A percentile compares a stretch with the other conserved stretches of the same genome.
These are phyloP conservation scores for Morpho achilles DNA, from an alignment of 2,888 invertebrate species.

Conservation along the genomic window DNA sequence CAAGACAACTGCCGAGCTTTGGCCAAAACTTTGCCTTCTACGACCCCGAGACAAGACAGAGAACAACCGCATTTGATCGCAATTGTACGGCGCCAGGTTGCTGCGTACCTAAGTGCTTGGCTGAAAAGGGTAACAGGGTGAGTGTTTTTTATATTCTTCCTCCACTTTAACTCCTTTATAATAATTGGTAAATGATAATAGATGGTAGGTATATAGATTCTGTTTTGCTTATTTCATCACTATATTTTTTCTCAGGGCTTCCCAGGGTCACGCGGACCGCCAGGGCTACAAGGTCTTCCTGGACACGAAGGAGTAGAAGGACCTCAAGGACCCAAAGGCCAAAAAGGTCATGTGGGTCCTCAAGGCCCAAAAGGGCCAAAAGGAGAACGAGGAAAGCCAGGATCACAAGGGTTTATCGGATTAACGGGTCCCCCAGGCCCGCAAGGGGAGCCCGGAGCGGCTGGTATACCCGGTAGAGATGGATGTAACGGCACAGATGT, in stretches of 20 bases:
- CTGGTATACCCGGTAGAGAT: slow-evolving; percentile 93
- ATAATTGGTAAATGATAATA: no score
- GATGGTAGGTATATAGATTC: neutral
- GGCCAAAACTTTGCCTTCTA: slow-evolving; percentile 53
- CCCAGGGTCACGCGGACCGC: slow-evolving; percentile 84
- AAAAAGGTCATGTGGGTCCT: slow-evolving; percentile 92
- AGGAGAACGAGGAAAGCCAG: slow-evolving; percentile 91
- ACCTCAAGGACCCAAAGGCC: slow-evolving; percentile 91
- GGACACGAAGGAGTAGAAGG: slow-evolving; percentile 93
- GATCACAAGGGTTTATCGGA: slow-evolving; percentile 91
- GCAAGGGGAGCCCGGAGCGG: slow-evolving; percentile 83
- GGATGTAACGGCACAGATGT: slow-evolving; percentile 98
- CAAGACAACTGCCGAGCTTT: slow-evolving; percentile 32
- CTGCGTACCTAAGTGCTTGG: slow-evolving; percentile 92
- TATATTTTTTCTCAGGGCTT: slow-evolving; percentile 26
- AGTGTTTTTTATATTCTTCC: slow-evolving; percentile 32
- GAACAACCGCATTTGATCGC: slow-evolving; percentile 55
- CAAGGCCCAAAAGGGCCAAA: slow-evolving; percentile 89
- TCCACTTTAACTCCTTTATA: no score
- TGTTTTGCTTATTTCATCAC: neutral
- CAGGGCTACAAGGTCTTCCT: slow-evolving; percentile 86
- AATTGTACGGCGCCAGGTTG: slow-evolving; percentile 84
- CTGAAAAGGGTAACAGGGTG: slow-evolving; percentile 91
- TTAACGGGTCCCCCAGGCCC: slow-evolving; percentile 75
- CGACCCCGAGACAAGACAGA: slow-evolving; percentile 63